phyloP scores from a whole-genome alignment of 2,888 invertebrate genomes.

The Catocala nupta region DNA sequence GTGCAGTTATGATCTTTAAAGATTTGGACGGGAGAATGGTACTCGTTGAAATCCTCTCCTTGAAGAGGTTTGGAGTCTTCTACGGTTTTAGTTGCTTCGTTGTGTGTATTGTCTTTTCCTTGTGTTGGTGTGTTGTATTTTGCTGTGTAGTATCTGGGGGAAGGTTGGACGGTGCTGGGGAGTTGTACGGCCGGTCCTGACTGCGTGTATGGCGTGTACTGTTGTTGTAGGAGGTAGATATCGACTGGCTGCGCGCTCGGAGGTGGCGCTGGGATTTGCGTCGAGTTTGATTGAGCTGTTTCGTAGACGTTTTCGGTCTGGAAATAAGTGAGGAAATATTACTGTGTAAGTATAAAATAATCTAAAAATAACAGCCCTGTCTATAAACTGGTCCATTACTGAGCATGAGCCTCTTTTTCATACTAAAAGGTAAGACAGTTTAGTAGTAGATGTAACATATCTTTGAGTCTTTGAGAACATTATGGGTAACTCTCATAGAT shows the following conservation, averaged over 20 bases:
- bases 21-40: conserved; percentile 66
- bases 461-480: too few species aligned
- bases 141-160: conserved; percentile 40
- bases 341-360: background rate
- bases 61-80: conserved; percentile 58
- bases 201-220: conserved; percentile 53
- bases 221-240: conserved; percentile 71
- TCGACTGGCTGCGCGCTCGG: conserved; percentile 58
- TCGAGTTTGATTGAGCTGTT: conserved; percentile 21
- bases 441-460: too few species aligned
- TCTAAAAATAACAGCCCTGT: too few species aligned
- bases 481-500: too few species aligned
- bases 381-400: too few species aligned
- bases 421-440: too few species aligned
- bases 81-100: conserved; percentile 13
- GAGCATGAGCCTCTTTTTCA: too few species aligned
- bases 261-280: conserved; percentile 33
- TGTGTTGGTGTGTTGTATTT: conserved; percentile 44
- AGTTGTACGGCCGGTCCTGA: conserved; percentile 38
- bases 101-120: conserved; percentile 41
- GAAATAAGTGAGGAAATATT: conserved; percentile 13
- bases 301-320: conserved; percentile 31
- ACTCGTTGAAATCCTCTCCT: conserved; percentile 62
- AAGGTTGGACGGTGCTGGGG: conserved; percentile 51
- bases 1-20: conserved; percentile 79